Evolutionary conservation across 30 jellyfish, hydroid and myxozoan genomes (phyloP), one percentile per base, ranked within the genome.

Genomic region (Turritopsis dohrnii): DNA sequence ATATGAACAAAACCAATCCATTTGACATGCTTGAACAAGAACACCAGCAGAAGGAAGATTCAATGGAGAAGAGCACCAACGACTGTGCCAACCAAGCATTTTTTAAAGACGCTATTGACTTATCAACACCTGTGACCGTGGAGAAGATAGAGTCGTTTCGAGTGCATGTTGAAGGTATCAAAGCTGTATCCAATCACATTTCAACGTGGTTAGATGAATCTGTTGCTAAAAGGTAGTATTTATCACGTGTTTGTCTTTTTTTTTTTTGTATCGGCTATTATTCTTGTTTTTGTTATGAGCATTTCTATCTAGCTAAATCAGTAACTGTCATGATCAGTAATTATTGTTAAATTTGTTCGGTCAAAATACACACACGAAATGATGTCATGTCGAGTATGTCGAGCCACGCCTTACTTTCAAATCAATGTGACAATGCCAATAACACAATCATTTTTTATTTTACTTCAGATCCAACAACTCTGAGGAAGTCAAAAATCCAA

Each of bases 1-100:
- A 92, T 84, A 72, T 85, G 93, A 79, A 82, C 80, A 92, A 87
- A 75, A 69, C 82, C 23, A 53, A 65, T 28, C 71, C 71, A 18
- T 77, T 77, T 27, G 30, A 41, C 13, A 41, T 41, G 9, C 60
- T 41, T 13, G 60, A 3, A 5, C 22, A 72, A 1, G 52, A 20
- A 7, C 18, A 72, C 8, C 20, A 72, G 31, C 31, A 19, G 22
- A 7, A 22, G 20, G 41, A 18, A 26, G 3, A 3, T 26, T 26
- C 31, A 16, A 16, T 23, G 18, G 41, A 72, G 52, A 18, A 31
- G 22, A 72, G 23, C 81, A 31, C 1, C 1, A 26, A 1, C 22
- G 81, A 72, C 22, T 1, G 77, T 19, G 77, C 19, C 16, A 69
- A 69, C 19, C 28, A n/a, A 27, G 30, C 28, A 29, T 77, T 77